Conservation (phyloP, 1,140 invertebrate genomes). For the Diabrotica undecimpunctata region DNA sequence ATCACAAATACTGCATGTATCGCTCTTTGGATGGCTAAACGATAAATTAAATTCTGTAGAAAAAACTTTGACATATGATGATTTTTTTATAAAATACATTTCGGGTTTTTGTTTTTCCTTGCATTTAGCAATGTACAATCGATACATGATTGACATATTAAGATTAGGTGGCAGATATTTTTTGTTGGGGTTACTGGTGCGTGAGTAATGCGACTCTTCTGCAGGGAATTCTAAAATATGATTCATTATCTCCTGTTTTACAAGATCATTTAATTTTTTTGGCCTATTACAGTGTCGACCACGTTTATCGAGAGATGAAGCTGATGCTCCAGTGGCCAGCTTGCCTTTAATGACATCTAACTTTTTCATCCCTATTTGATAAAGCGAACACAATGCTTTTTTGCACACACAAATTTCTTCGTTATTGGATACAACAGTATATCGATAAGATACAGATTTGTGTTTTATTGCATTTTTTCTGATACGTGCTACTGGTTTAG, state of each 20-base stretch:
- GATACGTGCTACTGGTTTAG: background rate
- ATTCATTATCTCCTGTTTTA: slow-evolving; percentile 10
- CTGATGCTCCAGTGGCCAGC: slow-evolving; percentile 4
- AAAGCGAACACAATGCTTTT: slow-evolving; percentile 9
- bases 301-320: slow-evolving; percentile 15
- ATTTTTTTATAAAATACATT: slow-evolving; percentile 20
- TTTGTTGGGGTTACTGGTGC: slow-evolving; percentile 21
- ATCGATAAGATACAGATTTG: slow-evolving; percentile 2
- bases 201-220: too few relatives aligned
- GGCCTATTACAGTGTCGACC: slow-evolving; percentile 17
- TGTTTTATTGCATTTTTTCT: background rate
- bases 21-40: slow-evolving; percentile 34
- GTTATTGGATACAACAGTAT: background rate
- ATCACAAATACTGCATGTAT: slow-evolving; percentile 36
- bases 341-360: slow-evolving; percentile 5
- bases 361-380: slow-evolving; percentile 17
- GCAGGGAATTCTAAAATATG: too few relatives aligned
- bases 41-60: slow-evolving; percentile 32
- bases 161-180: slow-evolving; percentile 18
- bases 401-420: slow-evolving; percentile 9
- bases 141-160: slow-evolving; percentile 20
- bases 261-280: slow-evolving; percentile 13
- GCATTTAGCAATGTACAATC: slow-evolving; percentile 22
- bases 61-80: slow-evolving; percentile 28
- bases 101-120: slow-evolving; percentile 16